Evolutionary conservation across 2,888 invertebrate species (phyloP).

Genomic region (Agrotis exclamationis): DNA sequence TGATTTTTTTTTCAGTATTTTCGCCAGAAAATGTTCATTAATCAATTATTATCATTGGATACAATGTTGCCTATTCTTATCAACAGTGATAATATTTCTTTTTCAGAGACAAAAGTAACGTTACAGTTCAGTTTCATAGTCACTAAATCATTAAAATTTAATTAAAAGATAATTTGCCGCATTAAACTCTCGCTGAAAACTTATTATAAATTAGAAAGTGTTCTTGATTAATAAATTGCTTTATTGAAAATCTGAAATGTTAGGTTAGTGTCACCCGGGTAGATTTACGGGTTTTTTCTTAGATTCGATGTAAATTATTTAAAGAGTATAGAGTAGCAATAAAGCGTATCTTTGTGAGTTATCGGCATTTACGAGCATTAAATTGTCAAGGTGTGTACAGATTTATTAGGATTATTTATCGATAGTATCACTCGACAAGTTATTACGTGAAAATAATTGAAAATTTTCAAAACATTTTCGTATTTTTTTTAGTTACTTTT

Average conservation of each 20-base stretch:
- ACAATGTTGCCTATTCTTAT: background rate
- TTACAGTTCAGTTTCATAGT: conserved; percentile 17
- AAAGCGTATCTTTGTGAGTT: conserved; percentile 14
- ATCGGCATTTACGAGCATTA: conserved; percentile 7
- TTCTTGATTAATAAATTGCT: background rate
- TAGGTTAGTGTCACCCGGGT: background rate
- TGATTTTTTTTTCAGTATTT: too few relatives aligned
- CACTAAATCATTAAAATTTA: background rate
- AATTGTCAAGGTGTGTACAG: background rate
- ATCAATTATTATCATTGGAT: background rate
- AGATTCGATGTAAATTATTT: conserved; percentile 12
- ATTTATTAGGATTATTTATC: background rate
- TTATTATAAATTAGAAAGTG: conserved; percentile 37
- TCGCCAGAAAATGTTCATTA: background rate
- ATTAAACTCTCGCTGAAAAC: conserved; percentile 24
- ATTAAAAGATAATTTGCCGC: conserved; percentile 37
- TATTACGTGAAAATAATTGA: too few relatives aligned
- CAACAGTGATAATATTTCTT: background rate
- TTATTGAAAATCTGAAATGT: conserved; percentile 22
- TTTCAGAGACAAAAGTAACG: conserved; percentile 10
- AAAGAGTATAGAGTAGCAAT: conserved; percentile 11
- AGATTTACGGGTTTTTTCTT: conserved; percentile 22
- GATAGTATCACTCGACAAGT: background rate
- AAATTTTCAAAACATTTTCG: background rate
- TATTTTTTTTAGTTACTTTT: too few relatives aligned